phyloP scores from a whole-genome alignment of 1,140 invertebrate species.

The Zeugodacus cucurbitae region DNA sequence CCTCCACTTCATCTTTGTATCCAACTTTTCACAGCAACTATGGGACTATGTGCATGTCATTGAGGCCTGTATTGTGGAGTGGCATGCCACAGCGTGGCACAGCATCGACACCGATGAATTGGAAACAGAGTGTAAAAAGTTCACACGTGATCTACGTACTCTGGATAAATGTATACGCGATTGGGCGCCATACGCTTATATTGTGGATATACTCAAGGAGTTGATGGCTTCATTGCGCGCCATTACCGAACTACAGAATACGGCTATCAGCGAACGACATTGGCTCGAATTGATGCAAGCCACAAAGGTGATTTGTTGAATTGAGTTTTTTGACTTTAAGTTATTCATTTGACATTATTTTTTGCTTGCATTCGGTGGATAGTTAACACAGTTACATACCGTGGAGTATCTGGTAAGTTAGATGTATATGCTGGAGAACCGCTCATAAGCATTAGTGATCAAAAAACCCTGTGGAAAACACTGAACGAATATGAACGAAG shows the following conservation, averaged over 20 bases:
- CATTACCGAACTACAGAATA: constrained; percentile 89
- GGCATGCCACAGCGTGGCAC: constrained; percentile 87
- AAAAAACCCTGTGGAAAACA: too few species aligned
- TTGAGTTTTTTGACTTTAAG: neutral
- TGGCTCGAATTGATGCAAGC: constrained; percentile 89
- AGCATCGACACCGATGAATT: constrained; percentile 88
- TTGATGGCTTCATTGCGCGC: constrained; percentile 82
- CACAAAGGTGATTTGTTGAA: constrained; percentile 73
- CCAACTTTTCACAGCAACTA: constrained; percentile 69
- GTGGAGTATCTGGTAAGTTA: constrained; percentile 58
- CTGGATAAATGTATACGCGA: constrained; percentile 84
- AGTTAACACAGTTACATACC: constrained; percentile 52
- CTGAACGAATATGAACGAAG: too few species aligned
- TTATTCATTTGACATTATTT: neutral
- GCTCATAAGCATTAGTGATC: too few species aligned
- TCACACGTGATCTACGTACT: constrained; percentile 80
- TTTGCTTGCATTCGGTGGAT: neutral
- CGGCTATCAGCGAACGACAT: constrained; percentile 86
- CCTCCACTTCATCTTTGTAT: neutral
- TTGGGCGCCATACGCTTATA: constrained; percentile 78
- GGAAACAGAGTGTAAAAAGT: constrained; percentile 90
- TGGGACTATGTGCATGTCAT: constrained; percentile 89
- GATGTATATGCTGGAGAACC: too few species aligned
- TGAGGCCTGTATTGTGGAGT: constrained; percentile 78
- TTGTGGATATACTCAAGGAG: constrained; percentile 78